A percentile compares a stretch with the other conserved stretches of the same genome.
Conservation (phyloP, 2,797 vertebrate species). For the Macrochelys suwanniensis region DNA sequence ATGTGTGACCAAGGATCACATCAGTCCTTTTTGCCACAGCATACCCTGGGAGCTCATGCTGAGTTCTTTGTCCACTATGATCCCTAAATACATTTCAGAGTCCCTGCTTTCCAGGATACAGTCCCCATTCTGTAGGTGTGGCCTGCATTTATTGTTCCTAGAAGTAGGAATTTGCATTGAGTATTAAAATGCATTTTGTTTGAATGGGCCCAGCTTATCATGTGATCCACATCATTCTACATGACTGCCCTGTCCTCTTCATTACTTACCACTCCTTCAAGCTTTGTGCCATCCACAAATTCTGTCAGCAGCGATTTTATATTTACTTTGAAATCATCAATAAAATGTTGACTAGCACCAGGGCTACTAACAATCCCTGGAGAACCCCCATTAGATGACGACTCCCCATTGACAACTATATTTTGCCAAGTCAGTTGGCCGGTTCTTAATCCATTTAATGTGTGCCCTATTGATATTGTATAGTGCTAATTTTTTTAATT, state of each 20-base stretch:
- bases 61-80: too few species aligned
- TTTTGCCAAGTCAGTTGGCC: background rate
- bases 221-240: too few species aligned
- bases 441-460: slow-evolving; percentile 55
- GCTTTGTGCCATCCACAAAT: too few species aligned
- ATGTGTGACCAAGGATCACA: background rate
- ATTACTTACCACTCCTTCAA: too few species aligned
- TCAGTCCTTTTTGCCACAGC: background rate
- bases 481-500: background rate
- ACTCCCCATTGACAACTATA: slow-evolving; percentile 8
- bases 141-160: too few species aligned
- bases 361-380: background rate
- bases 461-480: background rate
- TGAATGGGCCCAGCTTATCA: too few species aligned
- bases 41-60: too few species aligned
- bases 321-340: slow-evolving; percentile 26
- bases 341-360: background rate
- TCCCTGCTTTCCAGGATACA: too few species aligned
- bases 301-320: background rate
- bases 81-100: too few species aligned
- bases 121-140: background rate
- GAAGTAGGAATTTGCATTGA: too few species aligned
- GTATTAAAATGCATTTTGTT: too few species aligned
- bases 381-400: background rate
- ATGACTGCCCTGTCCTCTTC: too few species aligned